Conservation (phyloP, 2,113 vertebrate genomes). For the Prionailurus bengalensis region DNA sequence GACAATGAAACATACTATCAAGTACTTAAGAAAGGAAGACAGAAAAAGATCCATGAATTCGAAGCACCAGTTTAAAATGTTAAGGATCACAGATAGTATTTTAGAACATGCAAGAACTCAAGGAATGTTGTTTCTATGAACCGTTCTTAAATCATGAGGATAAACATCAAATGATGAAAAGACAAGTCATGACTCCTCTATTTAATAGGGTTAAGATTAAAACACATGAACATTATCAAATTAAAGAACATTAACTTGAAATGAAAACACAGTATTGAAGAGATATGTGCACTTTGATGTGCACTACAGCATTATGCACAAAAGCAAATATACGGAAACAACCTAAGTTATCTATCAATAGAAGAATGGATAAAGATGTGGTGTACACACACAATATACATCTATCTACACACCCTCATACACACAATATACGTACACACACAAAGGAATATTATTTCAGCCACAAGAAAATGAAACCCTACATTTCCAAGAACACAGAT, state of each 20-base stretch:
- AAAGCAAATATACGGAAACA: background rate
- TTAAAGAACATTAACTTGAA: background rate
- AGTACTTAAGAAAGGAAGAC: background rate
- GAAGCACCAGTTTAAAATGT: background rate
- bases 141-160: background rate
- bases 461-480: background rate
- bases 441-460: background rate
- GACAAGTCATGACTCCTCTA: background rate
- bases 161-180: background rate
- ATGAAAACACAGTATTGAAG: background rate
- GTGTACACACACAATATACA: background rate
- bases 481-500: background rate
- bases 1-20: background rate
- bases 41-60: background rate
- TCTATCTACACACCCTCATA: background rate
- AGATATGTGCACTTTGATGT: background rate
- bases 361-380: background rate
- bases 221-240: background rate
- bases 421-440: background rate
- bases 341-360: background rate
- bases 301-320: background rate
- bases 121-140: background rate
- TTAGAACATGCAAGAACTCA: background rate
- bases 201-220: background rate
- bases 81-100: background rate